Conservation (phyloP, 2,888 invertebrate genomes). For the Erebia aethiops region DNA sequence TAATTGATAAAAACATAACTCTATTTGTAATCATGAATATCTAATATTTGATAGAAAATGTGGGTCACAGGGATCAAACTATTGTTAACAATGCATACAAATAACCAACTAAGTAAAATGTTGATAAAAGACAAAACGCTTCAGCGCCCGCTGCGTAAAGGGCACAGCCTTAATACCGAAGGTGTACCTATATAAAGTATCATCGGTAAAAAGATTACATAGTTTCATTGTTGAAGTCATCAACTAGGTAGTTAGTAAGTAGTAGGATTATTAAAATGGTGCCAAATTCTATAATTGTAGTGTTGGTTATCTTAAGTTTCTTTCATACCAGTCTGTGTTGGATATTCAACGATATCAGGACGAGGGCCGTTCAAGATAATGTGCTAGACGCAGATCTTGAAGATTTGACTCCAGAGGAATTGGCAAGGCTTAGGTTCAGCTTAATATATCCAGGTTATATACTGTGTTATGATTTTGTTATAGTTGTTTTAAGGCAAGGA, state of each 20-base stretch:
- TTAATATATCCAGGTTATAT: constrained; percentile 62
- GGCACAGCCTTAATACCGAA: constrained; percentile 31
- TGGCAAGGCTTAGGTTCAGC: constrained; percentile 44
- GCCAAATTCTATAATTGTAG: constrained; percentile 25
- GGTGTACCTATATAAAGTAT: constrained; percentile 27
- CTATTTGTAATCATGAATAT: constrained; percentile 7
- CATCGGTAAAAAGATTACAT: constrained; percentile 16
- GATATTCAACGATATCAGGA: constrained; percentile 48
- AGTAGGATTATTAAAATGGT: constrained; percentile 27
- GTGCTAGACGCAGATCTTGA: constrained; percentile 25
- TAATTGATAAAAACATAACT: constrained; percentile 10
- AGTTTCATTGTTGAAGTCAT: constrained; percentile 4
- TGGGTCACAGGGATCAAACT: constrained; percentile 17
- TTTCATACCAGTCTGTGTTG: constrained; percentile 42
- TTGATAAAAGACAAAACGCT: constrained; percentile 25
- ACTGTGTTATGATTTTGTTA: not conserved
- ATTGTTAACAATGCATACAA: not conserved
- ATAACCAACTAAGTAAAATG: not conserved
- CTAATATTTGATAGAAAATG: constrained; percentile 18
- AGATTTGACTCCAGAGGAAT: constrained; percentile 38
- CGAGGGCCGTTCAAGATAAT: constrained; percentile 28
- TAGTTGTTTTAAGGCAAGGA: not conserved
- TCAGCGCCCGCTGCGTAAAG: constrained; percentile 26
- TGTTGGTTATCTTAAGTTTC: constrained; percentile 27
- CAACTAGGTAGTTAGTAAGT: not conserved